phyloP scores from a whole-genome alignment of 2,113 vertebrate genomes.

The Gadus macrocephalus region DNA sequence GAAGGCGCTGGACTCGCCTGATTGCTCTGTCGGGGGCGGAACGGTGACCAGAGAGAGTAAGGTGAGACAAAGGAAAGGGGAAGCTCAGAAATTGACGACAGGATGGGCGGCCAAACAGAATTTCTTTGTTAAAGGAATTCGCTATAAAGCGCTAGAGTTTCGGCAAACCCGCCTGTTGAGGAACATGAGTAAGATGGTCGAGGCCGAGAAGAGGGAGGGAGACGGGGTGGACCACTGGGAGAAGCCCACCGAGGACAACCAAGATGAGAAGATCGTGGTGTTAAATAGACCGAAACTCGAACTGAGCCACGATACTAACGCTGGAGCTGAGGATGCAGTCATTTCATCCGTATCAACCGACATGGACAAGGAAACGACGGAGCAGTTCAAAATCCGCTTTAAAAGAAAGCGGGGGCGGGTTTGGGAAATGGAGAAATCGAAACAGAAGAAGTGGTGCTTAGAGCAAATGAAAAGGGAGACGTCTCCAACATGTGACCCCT shows the following conservation, averaged over 20 bases:
- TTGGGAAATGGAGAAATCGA: conserved; percentile 67
- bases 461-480: conserved; percentile 41
- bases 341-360: neutral
- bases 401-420: conserved; percentile 68
- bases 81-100: conserved; percentile 29
- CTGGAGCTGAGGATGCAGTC: conserved; percentile 5
- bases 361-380: conserved; percentile 37
- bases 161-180: conserved; percentile 19
- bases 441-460: conserved; percentile 23
- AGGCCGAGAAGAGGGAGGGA: conserved; percentile 23
- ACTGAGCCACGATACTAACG: neutral
- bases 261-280: neutral
- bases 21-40: conserved; percentile 15
- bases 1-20: neutral
- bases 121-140: conserved; percentile 35
- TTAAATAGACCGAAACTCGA: neutral
- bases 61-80: conserved; percentile 17
- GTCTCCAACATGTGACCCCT: conserved; percentile 51
- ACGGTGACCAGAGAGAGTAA: conserved; percentile 17
- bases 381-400: conserved; percentile 66
- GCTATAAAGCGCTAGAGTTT: conserved; percentile 31
- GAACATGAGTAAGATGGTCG: conserved; percentile 20
- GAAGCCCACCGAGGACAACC: neutral
- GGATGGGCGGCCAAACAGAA: conserved; percentile 31
- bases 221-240: neutral